Evolutionary conservation across 2,888 invertebrate genomes (phyloP).

Genomic region (Arge pagana): DNA sequence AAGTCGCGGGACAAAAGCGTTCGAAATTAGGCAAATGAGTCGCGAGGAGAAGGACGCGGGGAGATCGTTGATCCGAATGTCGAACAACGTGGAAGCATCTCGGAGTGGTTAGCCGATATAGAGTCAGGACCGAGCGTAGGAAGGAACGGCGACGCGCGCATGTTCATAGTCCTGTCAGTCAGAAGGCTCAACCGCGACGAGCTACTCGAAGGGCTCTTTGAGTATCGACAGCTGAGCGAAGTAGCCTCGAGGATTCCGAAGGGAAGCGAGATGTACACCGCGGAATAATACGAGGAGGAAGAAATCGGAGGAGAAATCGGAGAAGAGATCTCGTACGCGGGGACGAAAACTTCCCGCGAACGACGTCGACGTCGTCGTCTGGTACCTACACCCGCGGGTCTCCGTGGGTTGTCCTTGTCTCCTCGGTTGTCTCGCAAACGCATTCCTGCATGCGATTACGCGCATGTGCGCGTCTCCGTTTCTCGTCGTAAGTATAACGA

Average conservation of each 20-base stretch:
- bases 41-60: too few species aligned
- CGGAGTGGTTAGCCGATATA: too few species aligned
- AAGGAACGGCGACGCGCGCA: too few species aligned
- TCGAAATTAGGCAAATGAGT: too few species aligned
- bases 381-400: constrained; percentile 29
- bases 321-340: neutral
- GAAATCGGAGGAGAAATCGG: neutral
- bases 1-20: too few species aligned
- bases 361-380: too few species aligned
- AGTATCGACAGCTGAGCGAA: constrained; percentile 26
- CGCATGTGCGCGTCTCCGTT: constrained; percentile 43
- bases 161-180: constrained; percentile 15
- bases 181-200: constrained; percentile 18
- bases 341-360: constrained; percentile 13
- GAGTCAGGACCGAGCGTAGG: neutral
- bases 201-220: constrained; percentile 45
- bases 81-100: too few species aligned
- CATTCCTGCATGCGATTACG: constrained; percentile 57
- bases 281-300: neutral
- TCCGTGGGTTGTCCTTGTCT: constrained; percentile 46
- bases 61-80: too few species aligned
- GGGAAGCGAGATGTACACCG: neutral
- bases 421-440: constrained; percentile 42
- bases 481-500: too few species aligned
- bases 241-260: neutral